Percentiles rank a stretch among this genome's conserved stretches.
These are phyloP conservation scores for Calliphora vomitoria DNA, from an alignment of 2,888 invertebrate species.

Conservation along the genomic window DNA sequence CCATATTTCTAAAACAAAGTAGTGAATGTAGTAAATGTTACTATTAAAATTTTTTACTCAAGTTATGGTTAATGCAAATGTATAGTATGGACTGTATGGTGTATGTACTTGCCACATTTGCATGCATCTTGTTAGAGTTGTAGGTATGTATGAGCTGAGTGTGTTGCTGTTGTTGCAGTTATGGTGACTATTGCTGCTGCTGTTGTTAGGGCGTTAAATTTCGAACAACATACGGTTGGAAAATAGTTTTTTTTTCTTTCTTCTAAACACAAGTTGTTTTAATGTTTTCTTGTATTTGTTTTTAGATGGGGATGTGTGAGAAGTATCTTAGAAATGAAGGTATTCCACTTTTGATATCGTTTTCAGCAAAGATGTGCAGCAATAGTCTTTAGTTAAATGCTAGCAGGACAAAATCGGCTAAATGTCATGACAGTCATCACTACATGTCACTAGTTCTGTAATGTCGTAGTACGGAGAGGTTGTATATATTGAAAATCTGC, in stretches of 20 bases:
- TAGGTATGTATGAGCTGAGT: slow-evolving; percentile 34
- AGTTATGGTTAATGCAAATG: slow-evolving; percentile 8
- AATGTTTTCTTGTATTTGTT: slow-evolving; percentile 16
- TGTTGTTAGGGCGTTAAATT: slow-evolving; percentile 63
- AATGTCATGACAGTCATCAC: too few relatives aligned
- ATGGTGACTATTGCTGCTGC: slow-evolving; percentile 39
- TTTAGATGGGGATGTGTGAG: not conserved
- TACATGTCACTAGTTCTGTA: too few relatives aligned
- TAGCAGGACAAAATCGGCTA: too few relatives aligned
- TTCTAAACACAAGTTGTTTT: slow-evolving; percentile 51
- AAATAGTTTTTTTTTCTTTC: slow-evolving; percentile 13
- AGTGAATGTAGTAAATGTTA: slow-evolving; percentile 45
- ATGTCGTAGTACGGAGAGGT: too few relatives aligned
- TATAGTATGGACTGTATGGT: not conserved
- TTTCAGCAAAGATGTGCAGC: too few relatives aligned
- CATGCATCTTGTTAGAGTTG: slow-evolving; percentile 51
- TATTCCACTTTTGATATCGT: too few relatives aligned
- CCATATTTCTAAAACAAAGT: slow-evolving; percentile 28
- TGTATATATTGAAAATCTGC: too few relatives aligned
- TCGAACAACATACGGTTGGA: slow-evolving; percentile 33
- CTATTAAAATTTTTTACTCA: not conserved
- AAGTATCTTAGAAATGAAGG: not conserved
- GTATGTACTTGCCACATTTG: slow-evolving; percentile 46
- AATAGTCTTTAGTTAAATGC: too few relatives aligned
- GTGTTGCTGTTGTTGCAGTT: slow-evolving; percentile 31